Conservation (phyloP, 2,797 vertebrate species). For the Eulemur mongoz region DNA sequence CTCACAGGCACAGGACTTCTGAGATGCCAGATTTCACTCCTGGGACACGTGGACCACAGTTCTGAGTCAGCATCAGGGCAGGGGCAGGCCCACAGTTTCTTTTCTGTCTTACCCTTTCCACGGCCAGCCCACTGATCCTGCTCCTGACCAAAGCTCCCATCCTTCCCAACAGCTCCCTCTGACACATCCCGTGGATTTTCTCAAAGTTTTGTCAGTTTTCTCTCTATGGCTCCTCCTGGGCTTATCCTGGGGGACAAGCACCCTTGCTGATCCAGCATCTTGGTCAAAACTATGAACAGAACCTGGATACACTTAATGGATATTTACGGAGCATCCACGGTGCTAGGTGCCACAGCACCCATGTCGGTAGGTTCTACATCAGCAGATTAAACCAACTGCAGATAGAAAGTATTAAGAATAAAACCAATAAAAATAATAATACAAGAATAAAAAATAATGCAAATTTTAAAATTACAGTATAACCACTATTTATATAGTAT, state of each 20-base stretch:
- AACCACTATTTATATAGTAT: not conserved
- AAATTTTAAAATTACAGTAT: not conserved
- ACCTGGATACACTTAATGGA: not conserved
- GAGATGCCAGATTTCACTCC: not conserved
- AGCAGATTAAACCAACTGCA: not conserved
- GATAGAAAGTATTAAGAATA: not conserved
- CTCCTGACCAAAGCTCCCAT: not conserved
- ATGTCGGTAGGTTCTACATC: not conserved
- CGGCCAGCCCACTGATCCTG: not conserved
- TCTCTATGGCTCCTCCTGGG: not conserved
- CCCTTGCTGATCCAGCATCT: not conserved
- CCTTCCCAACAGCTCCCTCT: not conserved
- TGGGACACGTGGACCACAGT: not conserved
- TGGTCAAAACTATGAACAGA: not conserved
- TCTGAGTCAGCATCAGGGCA: not conserved
- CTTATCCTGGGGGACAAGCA: not conserved
- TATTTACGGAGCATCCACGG: accelerated
- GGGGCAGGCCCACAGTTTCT: not conserved
- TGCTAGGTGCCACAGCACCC: not conserved
- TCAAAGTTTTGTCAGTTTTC: not conserved
- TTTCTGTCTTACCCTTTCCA: not conserved
- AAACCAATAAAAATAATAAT: not conserved
- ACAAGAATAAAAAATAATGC: not conserved
- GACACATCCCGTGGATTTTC: not conserved
- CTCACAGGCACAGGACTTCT: not conserved